A percentile compares a stretch with the other conserved stretches of the same genome.
phyloP scores from a whole-genome alignment of 1,140 invertebrate genomes.

The Coptotermes formosanus region DNA sequence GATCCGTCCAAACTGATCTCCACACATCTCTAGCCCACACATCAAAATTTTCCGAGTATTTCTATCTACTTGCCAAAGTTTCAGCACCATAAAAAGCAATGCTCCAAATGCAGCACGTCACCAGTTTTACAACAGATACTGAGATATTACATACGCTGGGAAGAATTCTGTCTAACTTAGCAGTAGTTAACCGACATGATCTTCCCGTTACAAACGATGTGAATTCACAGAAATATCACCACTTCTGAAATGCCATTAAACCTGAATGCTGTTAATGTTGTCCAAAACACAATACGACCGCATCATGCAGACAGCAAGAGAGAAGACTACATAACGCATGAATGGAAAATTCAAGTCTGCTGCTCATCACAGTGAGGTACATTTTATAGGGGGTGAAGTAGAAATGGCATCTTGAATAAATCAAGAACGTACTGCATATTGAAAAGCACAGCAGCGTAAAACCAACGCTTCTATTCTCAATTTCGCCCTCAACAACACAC shows the following conservation, averaged over 20 bases:
- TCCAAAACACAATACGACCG: background rate
- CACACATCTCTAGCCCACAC: no score
- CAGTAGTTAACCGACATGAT: background rate
- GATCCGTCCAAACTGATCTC: no score
- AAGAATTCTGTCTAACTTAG: background rate
- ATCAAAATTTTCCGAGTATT: no score
- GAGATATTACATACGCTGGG: background rate
- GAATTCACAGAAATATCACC: background rate
- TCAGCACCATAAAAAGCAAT: no score
- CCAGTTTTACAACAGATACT: background rate
- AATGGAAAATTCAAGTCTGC: background rate
- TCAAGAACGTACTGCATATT: background rate
- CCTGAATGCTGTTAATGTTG: background rate
- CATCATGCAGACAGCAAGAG: background rate
- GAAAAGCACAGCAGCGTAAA: background rate
- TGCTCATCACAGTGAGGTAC: background rate
- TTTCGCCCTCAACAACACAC: background rate
- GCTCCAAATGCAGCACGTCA: no score
- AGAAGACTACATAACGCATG: background rate
- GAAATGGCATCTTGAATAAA: slow-evolving; percentile 13
- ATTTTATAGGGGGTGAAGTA: background rate
- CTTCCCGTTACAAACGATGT: background rate
- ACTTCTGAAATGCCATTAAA: background rate
- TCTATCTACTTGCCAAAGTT: no score
- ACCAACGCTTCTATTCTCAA: background rate